Conservation (phyloP, 2,888 invertebrate species). For the Amiota communis region DNA sequence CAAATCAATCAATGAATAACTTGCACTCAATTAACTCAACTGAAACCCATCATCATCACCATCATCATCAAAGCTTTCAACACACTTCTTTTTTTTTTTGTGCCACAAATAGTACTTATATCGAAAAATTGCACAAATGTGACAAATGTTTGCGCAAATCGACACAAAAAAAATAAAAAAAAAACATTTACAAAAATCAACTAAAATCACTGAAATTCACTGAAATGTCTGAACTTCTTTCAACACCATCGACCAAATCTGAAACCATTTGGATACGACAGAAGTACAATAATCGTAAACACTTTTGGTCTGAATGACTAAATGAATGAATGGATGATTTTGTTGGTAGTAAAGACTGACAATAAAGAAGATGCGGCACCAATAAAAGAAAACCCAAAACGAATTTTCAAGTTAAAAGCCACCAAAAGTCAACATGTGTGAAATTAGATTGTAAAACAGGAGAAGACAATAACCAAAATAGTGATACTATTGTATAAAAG, state of each 20-base stretch:
- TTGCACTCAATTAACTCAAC: no score
- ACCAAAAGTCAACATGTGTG: slow-evolving; percentile 54
- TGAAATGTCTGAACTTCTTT: neutral
- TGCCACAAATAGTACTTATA: neutral
- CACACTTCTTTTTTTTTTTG: neutral
- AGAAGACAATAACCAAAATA: neutral
- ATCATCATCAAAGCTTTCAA: neutral
- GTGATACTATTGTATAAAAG: neutral
- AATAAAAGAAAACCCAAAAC: slow-evolving; percentile 19
- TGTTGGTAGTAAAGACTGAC: slow-evolving; percentile 2
- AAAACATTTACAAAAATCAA: neutral
- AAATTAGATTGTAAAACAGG: slow-evolving; percentile 40
- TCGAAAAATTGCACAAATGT: neutral
- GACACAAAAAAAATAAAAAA: slow-evolving; percentile 9
- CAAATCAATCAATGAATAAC: neutral
- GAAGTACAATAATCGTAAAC: neutral
- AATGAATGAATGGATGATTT: neutral
- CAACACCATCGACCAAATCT: neutral
- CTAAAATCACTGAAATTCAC: neutral
- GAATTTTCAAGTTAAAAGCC: slow-evolving; percentile 36
- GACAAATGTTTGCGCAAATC: slow-evolving; percentile 25
- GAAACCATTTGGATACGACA: neutral
- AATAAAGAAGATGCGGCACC: slow-evolving; percentile 31
- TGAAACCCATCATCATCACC: neutral
- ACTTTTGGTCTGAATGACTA: neutral